Base-by-base conservation (phyloP, 1,140 invertebrate genomes). In the Centruroides vittatus region DNA sequence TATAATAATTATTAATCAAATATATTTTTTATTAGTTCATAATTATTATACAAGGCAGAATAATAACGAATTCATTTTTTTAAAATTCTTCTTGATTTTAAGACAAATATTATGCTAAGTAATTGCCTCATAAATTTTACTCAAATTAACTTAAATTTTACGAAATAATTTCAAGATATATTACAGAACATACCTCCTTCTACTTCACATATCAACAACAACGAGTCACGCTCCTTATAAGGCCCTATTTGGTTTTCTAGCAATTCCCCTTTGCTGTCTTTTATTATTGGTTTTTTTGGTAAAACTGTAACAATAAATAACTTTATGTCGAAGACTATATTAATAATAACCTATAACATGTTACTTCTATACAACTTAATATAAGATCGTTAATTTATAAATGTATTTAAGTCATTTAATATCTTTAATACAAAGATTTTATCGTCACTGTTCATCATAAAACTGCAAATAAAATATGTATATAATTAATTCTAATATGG, bases 181-280 rank as follows among this genome's bases (percentile, higher is more conserved):
- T 35, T 47, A 11, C 3, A 34, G 46, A 23, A 77, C 82, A 61
- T 61, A 69, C 68, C 68, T 47, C 68, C 67, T 55, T 63, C 61
- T 41, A 65, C 64, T 53, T 65, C 61, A 58, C 69, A 70, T 51
- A 68, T 61, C 8, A 70, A 52, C 54, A 60, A 53, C 51, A 70
- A 58, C 48, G 63, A 35, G 49, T 68, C 66, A 34, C 69, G 68
- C 60, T 70, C 69, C 55, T 69, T 70, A 62, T 62, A 70, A 41
- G 69, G 69, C 36, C 69, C 69, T 35, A 70, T 66, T n/a, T 68
- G 61, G 34, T 63, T 70, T 34, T 64, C 59, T 8, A 71, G 55
- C 9, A 58, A 55, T 56, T 67, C 62, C 5, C 67, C 66, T 23
- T 67, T 66, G 35, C 48, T 66, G 55, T 70, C 66, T 35, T 67